Conservation (phyloP, 2,113 vertebrate species). For the Malurus cyaneus region DNA sequence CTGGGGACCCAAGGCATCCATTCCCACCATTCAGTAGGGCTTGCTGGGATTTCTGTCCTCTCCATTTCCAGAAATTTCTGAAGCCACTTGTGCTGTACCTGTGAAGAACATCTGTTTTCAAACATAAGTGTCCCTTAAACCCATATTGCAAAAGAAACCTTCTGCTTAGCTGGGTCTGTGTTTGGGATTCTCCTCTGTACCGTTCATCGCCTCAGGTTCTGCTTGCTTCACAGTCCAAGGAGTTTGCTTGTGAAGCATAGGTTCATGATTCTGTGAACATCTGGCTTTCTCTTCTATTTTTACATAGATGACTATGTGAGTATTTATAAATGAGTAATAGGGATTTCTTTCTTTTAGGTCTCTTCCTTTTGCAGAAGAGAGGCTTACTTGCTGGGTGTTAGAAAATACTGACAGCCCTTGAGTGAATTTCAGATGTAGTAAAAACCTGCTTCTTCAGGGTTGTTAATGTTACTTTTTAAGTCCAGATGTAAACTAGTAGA, state of each 20-base stretch:
- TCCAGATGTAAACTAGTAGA: background rate
- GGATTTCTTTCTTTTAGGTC: background rate
- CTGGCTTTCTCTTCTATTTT: background rate
- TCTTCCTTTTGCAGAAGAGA: background rate
- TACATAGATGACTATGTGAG: background rate
- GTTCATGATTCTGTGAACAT: background rate
- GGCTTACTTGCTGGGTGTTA: background rate
- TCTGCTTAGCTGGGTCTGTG: fast-evolving
- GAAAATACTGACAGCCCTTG: background rate
- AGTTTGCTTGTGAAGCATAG: background rate
- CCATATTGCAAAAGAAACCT: background rate
- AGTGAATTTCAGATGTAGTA: background rate
- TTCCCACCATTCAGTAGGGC: background rate
- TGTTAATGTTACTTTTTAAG: background rate
- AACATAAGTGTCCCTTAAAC: background rate
- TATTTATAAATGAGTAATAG: background rate
- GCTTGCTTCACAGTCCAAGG: background rate
- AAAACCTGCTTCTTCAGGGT: background rate
- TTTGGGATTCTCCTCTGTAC: background rate
- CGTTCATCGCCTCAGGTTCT: fast-evolving
- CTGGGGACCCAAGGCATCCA: background rate
- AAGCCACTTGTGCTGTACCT: background rate
- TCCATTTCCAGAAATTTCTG: background rate
- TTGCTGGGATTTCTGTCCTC: background rate
- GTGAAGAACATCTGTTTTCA: background rate